Evolutionary conservation across 2,113 vertebrate species (phyloP), one percentile per base, ranked within the genome.

Genomic region (Gymnarchus niloticus): DNA sequence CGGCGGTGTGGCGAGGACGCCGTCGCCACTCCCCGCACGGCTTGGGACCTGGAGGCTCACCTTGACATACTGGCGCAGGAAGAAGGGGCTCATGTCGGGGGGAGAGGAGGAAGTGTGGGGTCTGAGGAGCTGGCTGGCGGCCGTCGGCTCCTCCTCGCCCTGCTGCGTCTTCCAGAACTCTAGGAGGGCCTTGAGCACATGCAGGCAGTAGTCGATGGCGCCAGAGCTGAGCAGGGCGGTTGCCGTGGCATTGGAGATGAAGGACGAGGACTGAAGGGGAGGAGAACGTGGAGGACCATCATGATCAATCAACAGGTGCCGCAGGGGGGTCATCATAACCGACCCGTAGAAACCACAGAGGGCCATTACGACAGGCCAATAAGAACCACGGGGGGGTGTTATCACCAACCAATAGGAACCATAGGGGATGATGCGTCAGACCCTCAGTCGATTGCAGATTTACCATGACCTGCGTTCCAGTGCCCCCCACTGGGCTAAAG

Each of bases 91-190:
- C 98, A 99, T 99, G 92, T 99, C 98, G 0, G 98, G 98, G 0
- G 98, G 98, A 61, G 98, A 99, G 14, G 97, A 94, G 0, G 96
- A 95, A 0, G 97, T 97, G 91, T 99, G 98, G 41, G 98, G 97
- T 76, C 97, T 98, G 86, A 99, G 96, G 82, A 99, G 94, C 91
- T 99, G 98, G 92, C 97, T 98, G 88, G 95, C 88, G 56, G 96
- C 94, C 52, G 95, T 94, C 0, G 97, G 96, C 88, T 99, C 98
- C 89, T 99, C 98, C 0, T 99, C 98, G 0, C 94, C 97, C 94
- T 99, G 98, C 56, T 99, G 98, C 88, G 95, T 95, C 91, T 99
- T 99, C 98, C 98, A 99, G 87, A 97, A 99, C 84, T 99, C 98
- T 90, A 99, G 92, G 87, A 99, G 93, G 0, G 98, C 97, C 85